Evolutionary conservation across 2,113 vertebrate genomes (phyloP), one percentile per base, ranked within the genome.

Genomic region (Chionodraco myersi): DNA sequence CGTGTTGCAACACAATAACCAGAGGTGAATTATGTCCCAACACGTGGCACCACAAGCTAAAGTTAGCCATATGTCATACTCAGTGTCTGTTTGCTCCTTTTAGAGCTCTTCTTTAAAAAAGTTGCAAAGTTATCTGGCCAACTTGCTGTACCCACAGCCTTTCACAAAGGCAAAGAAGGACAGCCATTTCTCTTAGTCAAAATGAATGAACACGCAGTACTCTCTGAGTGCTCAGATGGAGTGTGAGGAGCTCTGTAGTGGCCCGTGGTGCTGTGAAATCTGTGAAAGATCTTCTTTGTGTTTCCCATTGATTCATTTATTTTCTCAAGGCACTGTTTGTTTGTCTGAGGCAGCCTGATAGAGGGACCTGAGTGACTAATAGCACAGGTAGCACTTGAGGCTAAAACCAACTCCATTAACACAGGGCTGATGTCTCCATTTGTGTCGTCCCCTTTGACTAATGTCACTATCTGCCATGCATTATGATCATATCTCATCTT

Each of bases 291-390:
- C 81, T 83, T 85, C 75, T 79, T 89, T 79, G 75, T 78, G 60
- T 89, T 79, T 83, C 57, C 71, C 72, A 84, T 89, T 79, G 87
- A 90, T 88, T 91, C 79, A 89, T 91, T 88, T 82, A 51, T 77
- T 89, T 84, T 86, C 86, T 86, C 68, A 64, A 64, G 85, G 89
- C 80, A 2, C 66, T 70, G 66, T 82, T 86, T 72, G 63, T 83
- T 66, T 73, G 75, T 79, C 83, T 83, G 59, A 48, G 80, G 70
- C 84, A 80, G 68, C 71, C 75, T 62, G 86, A 83, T 78, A 10
- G 80, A 88, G 75, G 62, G 81, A 80, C 47, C 70, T 2, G 41
- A 76, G 72, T 82, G 84, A 88, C 79, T 65, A 84, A 86, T 79
- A 30, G 75, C 14, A 34, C 80, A 65, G 70, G 81, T 62, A 74